phyloP scores from a whole-genome alignment of 2,888 invertebrate genomes.

The Chymomyza caudatula region DNA sequence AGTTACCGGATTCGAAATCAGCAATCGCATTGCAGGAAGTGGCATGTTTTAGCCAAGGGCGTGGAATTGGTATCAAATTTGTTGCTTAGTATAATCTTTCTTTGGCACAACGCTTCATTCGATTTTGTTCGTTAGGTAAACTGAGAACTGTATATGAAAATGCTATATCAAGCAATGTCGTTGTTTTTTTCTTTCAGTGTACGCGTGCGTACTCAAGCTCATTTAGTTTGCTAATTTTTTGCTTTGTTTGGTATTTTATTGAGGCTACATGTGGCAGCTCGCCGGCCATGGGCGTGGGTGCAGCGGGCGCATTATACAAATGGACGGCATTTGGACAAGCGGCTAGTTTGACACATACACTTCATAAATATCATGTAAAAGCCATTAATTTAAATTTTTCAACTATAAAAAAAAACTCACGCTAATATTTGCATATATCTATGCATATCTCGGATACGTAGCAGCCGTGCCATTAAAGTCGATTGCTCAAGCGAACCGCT shows the following conservation, averaged over 20 bases:
- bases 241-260: background rate
- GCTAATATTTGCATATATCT: background rate
- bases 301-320: background rate
- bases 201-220: background rate
- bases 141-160: too few species aligned
- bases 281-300: background rate
- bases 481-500: constrained; percentile 42
- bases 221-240: background rate
- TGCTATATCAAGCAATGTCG: too few species aligned
- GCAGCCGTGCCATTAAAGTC: constrained; percentile 51
- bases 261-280: background rate
- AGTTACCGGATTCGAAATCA: too few species aligned
- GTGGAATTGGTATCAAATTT: too few species aligned
- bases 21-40: too few species aligned
- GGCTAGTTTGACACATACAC: constrained; percentile 11
- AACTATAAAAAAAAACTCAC: constrained; percentile 50
- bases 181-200: background rate
- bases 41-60: too few species aligned
- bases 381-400: constrained; percentile 67
- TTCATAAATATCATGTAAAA: constrained; percentile 57
- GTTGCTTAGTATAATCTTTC: too few species aligned
- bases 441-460: constrained; percentile 10
- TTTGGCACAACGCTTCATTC: too few species aligned
- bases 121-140: too few species aligned
- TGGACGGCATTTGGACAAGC: background rate